Conservation (phyloP, 1,140 invertebrate species). For the Diprion similis region DNA sequence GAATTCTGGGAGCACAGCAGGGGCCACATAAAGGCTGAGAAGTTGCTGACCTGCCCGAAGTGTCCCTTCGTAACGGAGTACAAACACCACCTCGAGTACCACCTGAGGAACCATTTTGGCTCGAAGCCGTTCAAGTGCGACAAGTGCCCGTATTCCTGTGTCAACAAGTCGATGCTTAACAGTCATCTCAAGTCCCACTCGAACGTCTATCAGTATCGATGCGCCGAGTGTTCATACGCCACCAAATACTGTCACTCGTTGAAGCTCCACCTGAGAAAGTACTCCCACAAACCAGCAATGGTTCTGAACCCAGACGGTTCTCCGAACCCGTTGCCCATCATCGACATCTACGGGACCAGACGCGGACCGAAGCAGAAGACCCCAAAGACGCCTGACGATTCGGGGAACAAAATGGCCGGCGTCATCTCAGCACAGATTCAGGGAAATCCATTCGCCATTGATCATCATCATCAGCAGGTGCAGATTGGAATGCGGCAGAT, state of each 20-base stretch:
- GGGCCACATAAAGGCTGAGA: slow-evolving; percentile 91
- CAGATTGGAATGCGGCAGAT: slow-evolving; percentile 11
- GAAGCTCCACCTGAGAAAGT: slow-evolving; percentile 94
- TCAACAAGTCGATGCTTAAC: slow-evolving; percentile 99
- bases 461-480: background rate
- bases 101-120: slow-evolving; percentile 93
- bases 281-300: slow-evolving; percentile 84
- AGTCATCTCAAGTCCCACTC: slow-evolving; percentile 99
- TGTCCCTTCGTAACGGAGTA: slow-evolving; percentile 99
- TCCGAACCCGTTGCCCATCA: slow-evolving; percentile 84
- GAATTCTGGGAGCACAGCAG: slow-evolving; percentile 94
- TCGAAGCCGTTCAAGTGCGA: slow-evolving; percentile 97
- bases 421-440: background rate
- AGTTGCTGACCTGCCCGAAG: slow-evolving; percentile 87
- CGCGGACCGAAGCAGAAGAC: slow-evolving; percentile 81
- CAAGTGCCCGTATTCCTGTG: slow-evolving; percentile 92
- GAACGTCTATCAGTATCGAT: slow-evolving; percentile 95
- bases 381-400: slow-evolving; percentile 27
- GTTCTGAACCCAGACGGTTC: slow-evolving; percentile 88
- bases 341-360: slow-evolving; percentile 89
- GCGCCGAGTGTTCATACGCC: slow-evolving; percentile 93
- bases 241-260: slow-evolving; percentile 99
- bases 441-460: background rate
- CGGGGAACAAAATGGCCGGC: slow-evolving; percentile 22
- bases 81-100: slow-evolving; percentile 99